Conservation (phyloP, 2,888 invertebrate genomes). For the Actias luna region DNA sequence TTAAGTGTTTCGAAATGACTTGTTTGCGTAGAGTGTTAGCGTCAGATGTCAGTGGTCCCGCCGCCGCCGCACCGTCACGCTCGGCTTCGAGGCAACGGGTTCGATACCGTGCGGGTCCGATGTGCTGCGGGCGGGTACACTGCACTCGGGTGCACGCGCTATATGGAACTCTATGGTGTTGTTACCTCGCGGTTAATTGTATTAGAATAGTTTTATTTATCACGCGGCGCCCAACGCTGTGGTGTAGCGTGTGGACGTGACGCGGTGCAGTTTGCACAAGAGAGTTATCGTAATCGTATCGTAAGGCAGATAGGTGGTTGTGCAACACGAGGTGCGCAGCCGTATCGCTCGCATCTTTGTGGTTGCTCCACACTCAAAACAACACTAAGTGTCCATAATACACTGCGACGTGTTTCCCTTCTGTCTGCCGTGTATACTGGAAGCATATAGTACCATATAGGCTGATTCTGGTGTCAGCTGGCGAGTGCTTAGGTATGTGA, state of each 20-base stretch:
- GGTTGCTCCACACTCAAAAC: not conserved
- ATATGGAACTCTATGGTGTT: not conserved
- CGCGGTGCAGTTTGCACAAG: slow-evolving; percentile 7
- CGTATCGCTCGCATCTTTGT: not conserved
- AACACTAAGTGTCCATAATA: no score
- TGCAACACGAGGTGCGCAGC: not conserved
- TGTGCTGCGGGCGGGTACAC: not conserved
- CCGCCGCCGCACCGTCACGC: not conserved
- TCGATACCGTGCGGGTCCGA: not conserved
- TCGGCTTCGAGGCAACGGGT: not conserved
- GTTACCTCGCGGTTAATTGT: slow-evolving; percentile 28
- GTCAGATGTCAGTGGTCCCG: slow-evolving; percentile 17
- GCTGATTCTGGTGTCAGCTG: no score
- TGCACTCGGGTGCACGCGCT: slow-evolving; percentile 5
- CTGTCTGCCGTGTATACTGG: not conserved
- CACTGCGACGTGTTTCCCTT: not conserved
- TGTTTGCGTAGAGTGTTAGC: slow-evolving; percentile 65
- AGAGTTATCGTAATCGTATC: slow-evolving; percentile 1
- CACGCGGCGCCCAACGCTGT: not conserved
- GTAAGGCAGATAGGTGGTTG: not conserved
- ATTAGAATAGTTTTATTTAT: no score
- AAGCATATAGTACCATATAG: no score
- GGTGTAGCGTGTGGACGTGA: slow-evolving; percentile 13
- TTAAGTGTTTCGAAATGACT: slow-evolving; percentile 70
- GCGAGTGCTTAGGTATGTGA: no score